A percentile compares a stretch with the other conserved stretches of the same genome.
phyloP scores from a whole-genome alignment of 2,797 vertebrate genomes.

The Smutsia temminckii region DNA sequence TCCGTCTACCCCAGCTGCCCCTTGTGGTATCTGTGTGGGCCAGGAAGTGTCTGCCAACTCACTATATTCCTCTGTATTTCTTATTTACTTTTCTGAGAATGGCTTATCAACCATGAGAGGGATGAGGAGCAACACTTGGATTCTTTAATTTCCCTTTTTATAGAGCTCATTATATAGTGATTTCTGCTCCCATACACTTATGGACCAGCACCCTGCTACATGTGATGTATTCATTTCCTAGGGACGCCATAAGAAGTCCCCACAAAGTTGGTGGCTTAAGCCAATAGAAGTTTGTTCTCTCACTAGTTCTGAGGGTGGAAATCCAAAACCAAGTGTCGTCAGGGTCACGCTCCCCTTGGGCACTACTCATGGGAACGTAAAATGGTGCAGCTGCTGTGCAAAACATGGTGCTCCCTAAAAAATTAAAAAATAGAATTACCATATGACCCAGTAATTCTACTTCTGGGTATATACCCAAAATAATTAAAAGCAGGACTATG shows the following conservation, averaged over 20 bases:
- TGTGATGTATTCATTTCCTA: neutral
- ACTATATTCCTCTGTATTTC: no score
- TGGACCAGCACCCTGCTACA: neutral
- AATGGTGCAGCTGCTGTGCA: neutral
- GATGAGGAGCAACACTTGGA: neutral
- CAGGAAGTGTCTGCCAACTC: neutral
- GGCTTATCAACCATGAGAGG: neutral
- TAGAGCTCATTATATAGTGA: neutral
- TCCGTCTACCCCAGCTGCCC: neutral
- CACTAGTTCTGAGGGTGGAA: neutral
- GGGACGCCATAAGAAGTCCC: neutral
- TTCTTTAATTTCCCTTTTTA: neutral
- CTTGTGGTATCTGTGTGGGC: no score
- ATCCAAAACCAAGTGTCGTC: neutral
- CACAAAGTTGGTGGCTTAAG: neutral
- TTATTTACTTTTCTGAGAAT: neutral
- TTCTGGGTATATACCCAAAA: neutral
- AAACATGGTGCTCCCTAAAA: neutral
- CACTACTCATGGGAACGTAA: neutral
- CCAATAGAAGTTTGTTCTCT: neutral
- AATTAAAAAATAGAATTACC: neutral
- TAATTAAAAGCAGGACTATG: neutral
- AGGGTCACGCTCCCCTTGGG: neutral
- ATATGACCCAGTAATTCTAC: neutral
- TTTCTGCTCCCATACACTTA: neutral